These are phyloP conservation scores for Pygoscelis adeliae DNA, from an alignment of 2,113 vertebrate genomes.

Conservation along the genomic window DNA sequence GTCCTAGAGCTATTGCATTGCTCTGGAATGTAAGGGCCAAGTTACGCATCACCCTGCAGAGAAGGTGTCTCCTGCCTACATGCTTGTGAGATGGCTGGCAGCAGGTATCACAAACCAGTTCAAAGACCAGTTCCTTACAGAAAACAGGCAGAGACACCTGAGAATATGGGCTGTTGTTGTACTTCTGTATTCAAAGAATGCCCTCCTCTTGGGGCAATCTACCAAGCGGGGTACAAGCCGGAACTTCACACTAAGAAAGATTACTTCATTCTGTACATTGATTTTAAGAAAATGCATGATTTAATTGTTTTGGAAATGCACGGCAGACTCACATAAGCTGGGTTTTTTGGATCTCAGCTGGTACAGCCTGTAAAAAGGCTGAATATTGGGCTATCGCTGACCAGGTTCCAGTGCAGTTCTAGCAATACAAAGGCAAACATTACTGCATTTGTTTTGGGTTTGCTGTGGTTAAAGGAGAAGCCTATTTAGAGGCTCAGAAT, in stretches of 20 bases:
- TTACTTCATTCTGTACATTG: neutral
- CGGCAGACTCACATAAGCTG: accelerated
- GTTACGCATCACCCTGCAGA: neutral
- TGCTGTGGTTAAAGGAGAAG: neutral
- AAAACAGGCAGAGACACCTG: neutral
- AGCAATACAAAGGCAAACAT: neutral
- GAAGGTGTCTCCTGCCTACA: neutral
- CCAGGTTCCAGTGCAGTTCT: neutral
- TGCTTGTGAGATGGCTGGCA: neutral
- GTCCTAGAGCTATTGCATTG: neutral
- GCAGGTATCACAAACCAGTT: neutral
- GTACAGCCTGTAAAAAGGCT: neutral
- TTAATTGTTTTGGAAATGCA: neutral
- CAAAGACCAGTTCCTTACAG: neutral
- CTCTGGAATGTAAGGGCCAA: neutral
- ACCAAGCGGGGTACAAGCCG: neutral
- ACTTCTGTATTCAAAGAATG: neutral
- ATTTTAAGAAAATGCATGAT: neutral
- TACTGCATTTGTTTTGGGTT: neutral
- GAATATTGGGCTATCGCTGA: neutral
- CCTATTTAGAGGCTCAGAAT: neutral
- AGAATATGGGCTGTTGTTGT: neutral
- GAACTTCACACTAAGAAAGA: neutral
- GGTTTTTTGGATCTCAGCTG: neutral
- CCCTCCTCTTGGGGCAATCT: neutral